These are phyloP conservation scores for Uria aalge DNA, from an alignment of 2,113 vertebrate genomes.

Conservation along the genomic window DNA sequence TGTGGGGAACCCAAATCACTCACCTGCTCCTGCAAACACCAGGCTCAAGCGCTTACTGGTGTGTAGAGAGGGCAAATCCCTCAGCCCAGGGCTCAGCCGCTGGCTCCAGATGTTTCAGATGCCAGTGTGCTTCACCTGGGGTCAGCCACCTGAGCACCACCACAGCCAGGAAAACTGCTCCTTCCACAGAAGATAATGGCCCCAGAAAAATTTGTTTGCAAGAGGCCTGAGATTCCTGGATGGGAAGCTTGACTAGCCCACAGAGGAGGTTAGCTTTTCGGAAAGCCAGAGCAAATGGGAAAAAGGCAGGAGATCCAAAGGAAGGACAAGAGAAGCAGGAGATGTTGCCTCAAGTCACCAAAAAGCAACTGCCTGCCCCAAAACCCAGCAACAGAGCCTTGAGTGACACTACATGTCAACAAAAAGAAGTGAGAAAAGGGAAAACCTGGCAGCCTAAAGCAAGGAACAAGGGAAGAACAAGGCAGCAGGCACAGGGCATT, in stretches of 20 bases:
- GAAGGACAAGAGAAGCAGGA: not conserved
- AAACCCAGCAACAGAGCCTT: not conserved
- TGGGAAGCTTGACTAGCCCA: not conserved
- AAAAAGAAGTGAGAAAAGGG: constrained; percentile 7
- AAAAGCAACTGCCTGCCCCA: not conserved
- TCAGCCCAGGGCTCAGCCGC: not conserved
- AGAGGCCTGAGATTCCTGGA: not conserved
- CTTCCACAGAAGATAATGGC: fast-evolving
- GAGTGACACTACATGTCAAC: not conserved
- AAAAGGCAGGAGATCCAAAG: not conserved
- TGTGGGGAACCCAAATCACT: not conserved
- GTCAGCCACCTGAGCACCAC: not conserved
- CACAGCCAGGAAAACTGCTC: not conserved
- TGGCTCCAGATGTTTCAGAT: not conserved
- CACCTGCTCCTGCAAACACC: not conserved
- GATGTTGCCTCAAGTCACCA: not conserved
- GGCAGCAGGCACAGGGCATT: not conserved
- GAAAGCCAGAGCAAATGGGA: not conserved
- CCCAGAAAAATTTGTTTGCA: not conserved
- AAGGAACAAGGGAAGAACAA: constrained; percentile 7
- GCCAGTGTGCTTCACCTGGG: not conserved
- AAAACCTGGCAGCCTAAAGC: not conserved
- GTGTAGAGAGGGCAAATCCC: not conserved
- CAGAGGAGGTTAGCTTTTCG: not conserved
- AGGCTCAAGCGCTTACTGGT: not conserved